These are phyloP conservation scores for Lepidurus arcticus DNA, from an alignment of 1,140 invertebrate genomes.

Conservation along the genomic window DNA sequence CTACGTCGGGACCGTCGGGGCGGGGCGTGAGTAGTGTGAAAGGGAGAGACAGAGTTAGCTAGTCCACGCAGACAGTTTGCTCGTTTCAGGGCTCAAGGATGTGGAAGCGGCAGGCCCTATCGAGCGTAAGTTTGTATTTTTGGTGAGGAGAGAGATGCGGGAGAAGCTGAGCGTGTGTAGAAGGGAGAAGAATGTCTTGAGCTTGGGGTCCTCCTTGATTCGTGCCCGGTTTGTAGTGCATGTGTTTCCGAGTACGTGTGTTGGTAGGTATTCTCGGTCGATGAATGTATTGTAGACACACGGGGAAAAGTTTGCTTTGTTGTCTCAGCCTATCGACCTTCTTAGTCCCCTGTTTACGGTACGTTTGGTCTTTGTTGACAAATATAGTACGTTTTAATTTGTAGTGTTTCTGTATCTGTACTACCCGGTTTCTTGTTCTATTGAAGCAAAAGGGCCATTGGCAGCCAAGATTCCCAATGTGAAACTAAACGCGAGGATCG, in stretches of 20 bases:
- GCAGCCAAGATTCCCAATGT: too few species aligned
- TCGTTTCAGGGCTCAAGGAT: conserved; percentile 7
- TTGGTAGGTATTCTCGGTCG: conserved; percentile 14
- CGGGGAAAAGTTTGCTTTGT: background rate
- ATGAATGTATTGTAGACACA: background rate
- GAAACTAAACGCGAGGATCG: too few species aligned
- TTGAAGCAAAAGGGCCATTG: too few species aligned
- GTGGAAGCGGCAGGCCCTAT: background rate
- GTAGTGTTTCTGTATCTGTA: too few species aligned
- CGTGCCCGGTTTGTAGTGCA: background rate
- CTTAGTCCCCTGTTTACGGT: too few species aligned
- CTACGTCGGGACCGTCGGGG: background rate
- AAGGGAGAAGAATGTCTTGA: conserved; percentile 12
- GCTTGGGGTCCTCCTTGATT: background rate
- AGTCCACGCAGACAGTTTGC: conserved; percentile 13
- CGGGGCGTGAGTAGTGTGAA: background rate
- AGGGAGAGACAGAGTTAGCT: background rate
- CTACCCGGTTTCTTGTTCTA: too few species aligned
- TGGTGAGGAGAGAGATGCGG: conserved; percentile 2
- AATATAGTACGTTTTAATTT: too few species aligned
- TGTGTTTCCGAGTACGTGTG: background rate
- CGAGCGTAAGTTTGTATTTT: conserved; percentile 4
- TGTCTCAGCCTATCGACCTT: background rate
- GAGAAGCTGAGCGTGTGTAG: background rate
- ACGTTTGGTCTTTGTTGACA: too few species aligned